A percentile compares a stretch with the other conserved stretches of the same genome.
Evolutionary conservation across 2,888 invertebrate genomes (phyloP).

Genomic region (Ormyrus labotus): DNA sequence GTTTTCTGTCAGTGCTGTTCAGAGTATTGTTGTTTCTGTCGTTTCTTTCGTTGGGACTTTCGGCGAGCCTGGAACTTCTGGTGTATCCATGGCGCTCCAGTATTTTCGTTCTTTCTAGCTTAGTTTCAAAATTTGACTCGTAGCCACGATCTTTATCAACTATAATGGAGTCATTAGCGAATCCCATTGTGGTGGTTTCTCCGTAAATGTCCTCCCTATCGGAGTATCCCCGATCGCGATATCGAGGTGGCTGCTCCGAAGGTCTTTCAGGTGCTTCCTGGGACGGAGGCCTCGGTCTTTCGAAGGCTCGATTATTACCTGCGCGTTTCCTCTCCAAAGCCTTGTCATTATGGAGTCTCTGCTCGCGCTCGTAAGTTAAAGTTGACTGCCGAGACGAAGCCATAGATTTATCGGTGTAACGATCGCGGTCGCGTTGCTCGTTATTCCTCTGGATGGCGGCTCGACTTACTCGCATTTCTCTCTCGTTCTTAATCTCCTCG

Average conservation of each 20-base stretch:
- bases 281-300: slow-evolving; percentile 72
- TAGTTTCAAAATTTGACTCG: slow-evolving; percentile 74
- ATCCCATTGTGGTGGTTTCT: slow-evolving; percentile 48
- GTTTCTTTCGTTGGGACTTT: slow-evolving; percentile 60
- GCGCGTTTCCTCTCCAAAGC: slow-evolving; percentile 67
- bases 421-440: slow-evolving; percentile 58
- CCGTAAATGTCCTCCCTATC: slow-evolving; percentile 68
- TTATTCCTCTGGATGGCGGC: slow-evolving; percentile 42
- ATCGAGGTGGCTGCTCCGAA: slow-evolving; percentile 39
- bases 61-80: slow-evolving; percentile 26
- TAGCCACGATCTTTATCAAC: slow-evolving; percentile 73
- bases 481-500: slow-evolving; percentile 57
- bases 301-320: slow-evolving; percentile 66
- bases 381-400: slow-evolving; percentile 60
- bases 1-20: slow-evolving; percentile 74
- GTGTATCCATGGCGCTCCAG: slow-evolving; percentile 66
- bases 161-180: slow-evolving; percentile 16
- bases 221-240: slow-evolving; percentile 69
- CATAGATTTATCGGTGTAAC: slow-evolving; percentile 62
- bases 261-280: slow-evolving; percentile 73
- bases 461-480: slow-evolving; percentile 54
- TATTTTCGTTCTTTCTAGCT: slow-evolving; percentile 70
- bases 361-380: slow-evolving; percentile 66
- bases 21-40: slow-evolving; percentile 72
- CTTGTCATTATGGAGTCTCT: slow-evolving; percentile 65